phyloP scores from a whole-genome alignment of 2,888 invertebrate genomes.

The Rotaria magnacalcarata region DNA sequence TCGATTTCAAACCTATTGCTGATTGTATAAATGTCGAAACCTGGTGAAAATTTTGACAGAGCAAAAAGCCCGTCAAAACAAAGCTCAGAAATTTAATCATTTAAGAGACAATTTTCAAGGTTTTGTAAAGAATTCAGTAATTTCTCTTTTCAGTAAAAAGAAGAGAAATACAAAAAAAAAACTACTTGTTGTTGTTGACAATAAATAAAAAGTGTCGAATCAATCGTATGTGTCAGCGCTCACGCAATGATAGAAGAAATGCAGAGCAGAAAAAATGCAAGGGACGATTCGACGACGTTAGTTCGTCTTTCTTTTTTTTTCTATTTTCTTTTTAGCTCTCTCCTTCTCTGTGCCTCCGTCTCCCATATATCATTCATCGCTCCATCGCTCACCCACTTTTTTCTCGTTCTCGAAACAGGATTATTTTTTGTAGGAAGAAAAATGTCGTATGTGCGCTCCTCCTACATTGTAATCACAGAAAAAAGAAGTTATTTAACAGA shows the following conservation, averaged over 20 bases:
- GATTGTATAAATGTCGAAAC: not conserved
- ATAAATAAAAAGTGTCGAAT: not conserved
- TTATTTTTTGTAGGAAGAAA: not conserved
- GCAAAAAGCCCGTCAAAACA: not conserved
- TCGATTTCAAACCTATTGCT: not conserved
- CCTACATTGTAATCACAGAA: not conserved
- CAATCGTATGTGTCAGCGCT: not conserved
- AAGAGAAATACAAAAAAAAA: not conserved
- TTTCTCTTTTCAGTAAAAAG: not conserved
- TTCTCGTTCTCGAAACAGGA: not conserved
- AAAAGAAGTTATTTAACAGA: not conserved
- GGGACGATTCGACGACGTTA: not conserved
- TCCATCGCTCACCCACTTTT: not conserved
- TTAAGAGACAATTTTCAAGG: not conserved
- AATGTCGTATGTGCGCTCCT: not conserved
- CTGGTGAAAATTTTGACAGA: not conserved
- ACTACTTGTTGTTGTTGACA: not conserved
- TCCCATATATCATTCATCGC: too few species aligned
- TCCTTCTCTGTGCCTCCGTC: not conserved
- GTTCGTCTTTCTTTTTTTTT: not conserved
- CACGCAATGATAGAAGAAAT: not conserved
- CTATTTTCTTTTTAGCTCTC: not conserved
- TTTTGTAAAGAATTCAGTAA: not conserved
- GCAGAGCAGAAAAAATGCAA: not conserved
- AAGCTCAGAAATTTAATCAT: not conserved